Conservation (phyloP, 2,113 vertebrate genomes). For the Pteropus alecto region DNA sequence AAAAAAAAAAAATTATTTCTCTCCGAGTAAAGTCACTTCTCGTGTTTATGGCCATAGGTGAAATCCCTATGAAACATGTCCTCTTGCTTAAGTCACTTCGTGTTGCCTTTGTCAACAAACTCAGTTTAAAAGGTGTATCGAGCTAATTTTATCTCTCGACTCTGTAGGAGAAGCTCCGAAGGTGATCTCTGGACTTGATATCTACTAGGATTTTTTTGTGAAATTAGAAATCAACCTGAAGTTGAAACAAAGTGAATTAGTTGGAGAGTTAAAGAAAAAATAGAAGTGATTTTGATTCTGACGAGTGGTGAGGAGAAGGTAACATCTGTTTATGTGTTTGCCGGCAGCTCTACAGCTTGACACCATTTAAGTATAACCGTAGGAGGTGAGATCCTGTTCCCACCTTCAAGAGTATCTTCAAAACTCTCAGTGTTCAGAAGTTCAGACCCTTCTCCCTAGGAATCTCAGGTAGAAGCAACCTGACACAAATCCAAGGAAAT, state of each 20-base stretch:
- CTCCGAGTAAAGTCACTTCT: background rate
- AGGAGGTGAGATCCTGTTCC: background rate
- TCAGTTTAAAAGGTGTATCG: background rate
- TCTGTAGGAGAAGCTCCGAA: background rate
- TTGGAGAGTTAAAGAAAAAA: background rate
- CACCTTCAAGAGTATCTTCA: background rate
- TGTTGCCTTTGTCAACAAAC: background rate
- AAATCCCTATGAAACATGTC: background rate
- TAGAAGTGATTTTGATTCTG: background rate
- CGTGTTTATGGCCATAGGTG: background rate
- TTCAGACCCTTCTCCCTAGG: background rate
- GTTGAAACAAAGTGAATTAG: background rate
- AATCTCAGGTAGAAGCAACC: background rate
- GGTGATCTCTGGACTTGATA: background rate
- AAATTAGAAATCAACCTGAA: background rate
- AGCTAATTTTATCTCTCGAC: background rate
- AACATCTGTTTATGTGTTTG: background rate
- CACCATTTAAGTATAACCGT: background rate
- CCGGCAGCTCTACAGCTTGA: background rate
- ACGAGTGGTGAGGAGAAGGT: background rate
- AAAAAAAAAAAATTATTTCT: background rate
- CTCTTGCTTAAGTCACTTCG: background rate
- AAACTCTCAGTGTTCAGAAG: background rate
- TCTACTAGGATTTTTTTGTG: background rate
- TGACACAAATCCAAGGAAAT: background rate